These are phyloP conservation scores for Hemicordylus capensis DNA, from an alignment of 2,113 vertebrate species.

Conservation along the genomic window DNA sequence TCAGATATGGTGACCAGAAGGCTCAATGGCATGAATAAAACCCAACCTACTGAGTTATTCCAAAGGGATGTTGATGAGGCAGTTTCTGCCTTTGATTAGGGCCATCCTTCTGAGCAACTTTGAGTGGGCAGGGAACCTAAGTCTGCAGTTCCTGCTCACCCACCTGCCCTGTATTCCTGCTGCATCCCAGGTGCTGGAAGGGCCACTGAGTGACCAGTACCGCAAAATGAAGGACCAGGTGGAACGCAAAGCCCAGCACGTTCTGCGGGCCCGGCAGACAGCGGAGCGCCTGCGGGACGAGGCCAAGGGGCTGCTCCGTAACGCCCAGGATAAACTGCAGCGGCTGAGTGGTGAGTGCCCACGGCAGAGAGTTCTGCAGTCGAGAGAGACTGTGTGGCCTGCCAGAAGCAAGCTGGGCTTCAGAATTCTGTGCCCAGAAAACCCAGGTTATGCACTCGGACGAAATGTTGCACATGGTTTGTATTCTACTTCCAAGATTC, in stretches of 20 bases:
- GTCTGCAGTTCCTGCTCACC: neutral
- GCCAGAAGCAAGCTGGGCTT: neutral
- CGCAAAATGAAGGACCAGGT: conserved; percentile 86
- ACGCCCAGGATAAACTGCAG: conserved; percentile 88
- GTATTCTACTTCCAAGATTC: neutral
- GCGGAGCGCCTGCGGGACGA: conserved; percentile 89
- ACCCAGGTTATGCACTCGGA: neutral
- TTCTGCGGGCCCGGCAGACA: conserved; percentile 83
- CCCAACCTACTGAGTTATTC: neutral
- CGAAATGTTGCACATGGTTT: neutral
- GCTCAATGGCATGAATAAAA: neutral
- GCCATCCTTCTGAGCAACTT: neutral
- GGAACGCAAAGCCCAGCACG: conserved; percentile 84
- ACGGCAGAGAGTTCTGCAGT: accelerated
- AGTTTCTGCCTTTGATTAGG: neutral
- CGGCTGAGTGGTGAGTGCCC: conserved; percentile 83
- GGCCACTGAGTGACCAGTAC: conserved; percentile 87
- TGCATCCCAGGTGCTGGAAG: conserved; percentile 83
- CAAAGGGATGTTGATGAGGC: neutral
- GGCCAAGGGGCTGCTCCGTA: conserved; percentile 84
- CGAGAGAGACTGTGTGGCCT: too few relatives aligned
- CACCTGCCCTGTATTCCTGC: neutral
- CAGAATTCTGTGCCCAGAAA: neutral
- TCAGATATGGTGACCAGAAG: neutral
- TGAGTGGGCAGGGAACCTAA: neutral